Conservation (phyloP, 2,888 invertebrate species). For the Eurytoma adleriae region DNA sequence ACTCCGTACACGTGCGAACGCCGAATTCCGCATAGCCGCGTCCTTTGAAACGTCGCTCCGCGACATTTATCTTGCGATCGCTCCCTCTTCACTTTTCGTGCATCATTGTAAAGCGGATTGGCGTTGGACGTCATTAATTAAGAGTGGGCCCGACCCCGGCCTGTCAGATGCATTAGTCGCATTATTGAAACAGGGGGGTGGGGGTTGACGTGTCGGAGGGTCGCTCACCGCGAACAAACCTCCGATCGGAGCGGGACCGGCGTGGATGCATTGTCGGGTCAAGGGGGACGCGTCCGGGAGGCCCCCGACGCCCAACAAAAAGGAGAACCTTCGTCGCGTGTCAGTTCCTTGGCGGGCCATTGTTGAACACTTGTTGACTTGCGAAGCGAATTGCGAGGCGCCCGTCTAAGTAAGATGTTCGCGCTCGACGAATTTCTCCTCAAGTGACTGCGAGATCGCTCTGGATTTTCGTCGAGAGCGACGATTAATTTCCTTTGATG, state of each 20-base stretch:
- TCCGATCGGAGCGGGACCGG: conserved; percentile 5
- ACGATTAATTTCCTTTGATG: not conserved
- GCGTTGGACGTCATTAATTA: conserved; percentile 49
- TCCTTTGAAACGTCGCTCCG: conserved; percentile 27
- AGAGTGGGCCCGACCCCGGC: conserved; percentile 20
- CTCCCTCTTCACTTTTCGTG: conserved; percentile 9
- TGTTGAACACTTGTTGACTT: conserved; percentile 50
- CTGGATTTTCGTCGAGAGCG: not conserved
- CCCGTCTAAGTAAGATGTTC: conserved; percentile 28
- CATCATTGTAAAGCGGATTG: conserved; percentile 43
- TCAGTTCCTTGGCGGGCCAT: conserved; percentile 35
- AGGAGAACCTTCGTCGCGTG: conserved; percentile 28
- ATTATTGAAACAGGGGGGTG: conserved; percentile 12
- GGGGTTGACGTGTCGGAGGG: conserved; percentile 19
- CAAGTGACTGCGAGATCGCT: conserved; percentile 5
- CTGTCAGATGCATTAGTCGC: conserved; percentile 51
- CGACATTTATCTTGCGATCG: conserved; percentile 41
- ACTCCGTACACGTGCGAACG: not conserved
- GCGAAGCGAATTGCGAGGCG: not conserved
- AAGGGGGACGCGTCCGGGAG: not conserved
- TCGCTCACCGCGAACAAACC: conserved; percentile 43
- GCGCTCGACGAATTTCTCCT: not conserved
- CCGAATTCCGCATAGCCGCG: not conserved
- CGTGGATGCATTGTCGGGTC: not conserved
- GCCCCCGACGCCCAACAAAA: conserved; percentile 14